Evolutionary conservation across 2,113 vertebrate genomes (phyloP).

Genomic region (Pluvialis apricaria): DNA sequence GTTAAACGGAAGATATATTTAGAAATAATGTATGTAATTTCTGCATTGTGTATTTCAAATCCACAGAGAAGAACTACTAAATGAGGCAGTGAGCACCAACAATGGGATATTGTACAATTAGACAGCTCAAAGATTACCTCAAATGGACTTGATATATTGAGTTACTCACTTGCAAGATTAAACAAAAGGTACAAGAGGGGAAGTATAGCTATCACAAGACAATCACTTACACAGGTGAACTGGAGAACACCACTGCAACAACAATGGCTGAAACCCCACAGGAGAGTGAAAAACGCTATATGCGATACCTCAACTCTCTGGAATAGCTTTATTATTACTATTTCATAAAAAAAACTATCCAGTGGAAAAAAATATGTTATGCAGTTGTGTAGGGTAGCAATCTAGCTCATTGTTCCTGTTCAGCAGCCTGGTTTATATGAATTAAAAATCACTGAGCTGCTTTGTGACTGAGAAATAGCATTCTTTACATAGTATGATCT

Average conservation of each 20-base stretch:
- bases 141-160: neutral
- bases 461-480: neutral
- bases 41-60: constrained; percentile 10
- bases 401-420: neutral
- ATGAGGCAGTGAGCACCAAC: neutral
- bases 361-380: neutral
- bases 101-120: neutral
- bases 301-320: neutral
- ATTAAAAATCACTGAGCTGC: neutral
- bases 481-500: neutral
- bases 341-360: neutral
- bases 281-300: neutral
- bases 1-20: constrained; percentile 15
- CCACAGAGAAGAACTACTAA: neutral
- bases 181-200: neutral
- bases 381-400: neutral
- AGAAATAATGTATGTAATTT: constrained; percentile 12
- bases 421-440: neutral
- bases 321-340: neutral
- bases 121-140: neutral
- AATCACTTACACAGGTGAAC: neutral
- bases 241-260: neutral
- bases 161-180: neutral
- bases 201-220: neutral
- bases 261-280: neutral